Conservation (phyloP, 2,797 vertebrate genomes). For the Microctenopoma lineatum region DNA sequence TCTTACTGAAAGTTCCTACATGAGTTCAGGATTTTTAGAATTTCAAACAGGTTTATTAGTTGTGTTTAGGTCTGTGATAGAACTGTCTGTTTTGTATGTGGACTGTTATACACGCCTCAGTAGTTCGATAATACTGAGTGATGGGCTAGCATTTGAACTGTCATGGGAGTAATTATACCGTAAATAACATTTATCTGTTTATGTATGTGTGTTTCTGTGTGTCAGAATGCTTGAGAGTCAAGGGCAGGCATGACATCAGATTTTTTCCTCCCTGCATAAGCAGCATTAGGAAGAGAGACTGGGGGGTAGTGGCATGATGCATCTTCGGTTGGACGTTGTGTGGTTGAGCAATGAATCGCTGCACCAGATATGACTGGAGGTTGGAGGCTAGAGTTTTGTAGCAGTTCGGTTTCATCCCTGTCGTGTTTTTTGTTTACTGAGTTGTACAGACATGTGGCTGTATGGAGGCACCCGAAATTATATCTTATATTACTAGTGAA, state of each 20-base stretch:
- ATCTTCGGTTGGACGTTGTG: slow-evolving; percentile 39
- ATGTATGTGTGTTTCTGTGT: slow-evolving; percentile 55
- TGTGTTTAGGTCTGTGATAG: slow-evolving; percentile 37
- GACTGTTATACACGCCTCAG: slow-evolving; percentile 50
- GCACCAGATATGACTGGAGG: not conserved
- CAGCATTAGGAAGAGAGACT: slow-evolving; percentile 41
- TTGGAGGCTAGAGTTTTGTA: slow-evolving; percentile 11
- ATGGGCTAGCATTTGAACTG: slow-evolving; percentile 65
- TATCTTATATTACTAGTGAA: too few species aligned
- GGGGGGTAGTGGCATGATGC: slow-evolving; percentile 54
- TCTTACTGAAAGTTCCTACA: slow-evolving; percentile 13
- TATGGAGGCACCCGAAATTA: not conserved
- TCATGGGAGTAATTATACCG: slow-evolving; percentile 78
- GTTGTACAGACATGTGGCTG: not conserved
- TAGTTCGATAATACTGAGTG: slow-evolving; percentile 71
- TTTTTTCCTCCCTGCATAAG: slow-evolving; percentile 65
- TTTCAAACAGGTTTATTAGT: not conserved
- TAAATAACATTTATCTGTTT: slow-evolving; percentile 69
- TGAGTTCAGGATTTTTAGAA: slow-evolving; percentile 16
- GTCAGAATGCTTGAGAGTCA: slow-evolving; percentile 61
- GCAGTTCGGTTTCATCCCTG: slow-evolving; percentile 5
- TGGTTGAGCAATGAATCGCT: slow-evolving; percentile 36
- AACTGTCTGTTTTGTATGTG: slow-evolving; percentile 42
- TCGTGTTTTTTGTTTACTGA: slow-evolving; percentile 2
- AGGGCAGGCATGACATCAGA: slow-evolving; percentile 77